Evolutionary conservation across 2,888 invertebrate genomes (phyloP).

Genomic region (Pristionchus arcanus): DNA sequence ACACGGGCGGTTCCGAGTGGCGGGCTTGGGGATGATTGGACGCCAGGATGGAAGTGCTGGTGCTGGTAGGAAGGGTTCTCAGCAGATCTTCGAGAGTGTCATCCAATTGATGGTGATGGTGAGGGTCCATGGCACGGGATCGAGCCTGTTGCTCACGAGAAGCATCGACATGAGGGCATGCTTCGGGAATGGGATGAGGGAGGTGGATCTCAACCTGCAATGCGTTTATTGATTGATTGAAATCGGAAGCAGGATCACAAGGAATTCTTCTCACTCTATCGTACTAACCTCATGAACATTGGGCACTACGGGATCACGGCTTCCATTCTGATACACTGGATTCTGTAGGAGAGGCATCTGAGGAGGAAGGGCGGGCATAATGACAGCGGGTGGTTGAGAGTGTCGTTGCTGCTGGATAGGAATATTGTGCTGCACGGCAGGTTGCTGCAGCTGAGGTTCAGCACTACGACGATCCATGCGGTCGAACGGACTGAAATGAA

Average conservation of each 20-base stretch:
- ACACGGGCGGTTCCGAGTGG: slow-evolving; percentile 58
- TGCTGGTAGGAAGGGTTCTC: slow-evolving; percentile 47
- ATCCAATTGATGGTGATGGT: slow-evolving; percentile 9
- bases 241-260: neutral
- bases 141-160: neutral
- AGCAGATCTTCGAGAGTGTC: slow-evolving; percentile 36
- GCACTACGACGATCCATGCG: slow-evolving; percentile 48
- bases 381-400: neutral
- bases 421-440: neutral
- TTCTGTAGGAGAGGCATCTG: slow-evolving; percentile 26
- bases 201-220: slow-evolving; percentile 3
- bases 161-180: neutral
- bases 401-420: neutral
- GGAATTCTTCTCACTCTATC: neutral
- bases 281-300: neutral
- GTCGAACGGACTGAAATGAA: slow-evolving; percentile 28
- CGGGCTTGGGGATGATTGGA: slow-evolving; percentile 57
- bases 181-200: slow-evolving; percentile 13
- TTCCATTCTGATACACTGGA: neutral
- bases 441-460: slow-evolving; percentile 23
- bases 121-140: neutral
- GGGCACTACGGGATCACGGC: neutral
- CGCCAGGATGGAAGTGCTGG: neutral
- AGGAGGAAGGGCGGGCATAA: slow-evolving; percentile 9
- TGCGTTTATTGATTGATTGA: no score